phyloP scores from a whole-genome alignment of 2,888 invertebrate species.

The Brachypalpus laphriformis region DNA sequence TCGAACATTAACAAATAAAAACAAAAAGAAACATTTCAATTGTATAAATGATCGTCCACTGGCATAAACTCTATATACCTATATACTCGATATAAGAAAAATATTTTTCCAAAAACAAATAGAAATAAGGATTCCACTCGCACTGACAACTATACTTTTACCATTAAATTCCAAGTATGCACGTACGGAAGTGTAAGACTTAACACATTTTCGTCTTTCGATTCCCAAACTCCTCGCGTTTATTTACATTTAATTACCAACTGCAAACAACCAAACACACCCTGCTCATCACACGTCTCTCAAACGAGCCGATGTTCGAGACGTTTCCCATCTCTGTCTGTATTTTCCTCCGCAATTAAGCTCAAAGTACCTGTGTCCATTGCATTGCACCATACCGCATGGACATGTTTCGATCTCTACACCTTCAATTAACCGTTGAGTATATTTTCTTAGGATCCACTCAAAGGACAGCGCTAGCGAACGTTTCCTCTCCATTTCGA shows the following conservation, averaged over 20 bases:
- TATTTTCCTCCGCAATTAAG: conserved; percentile 13
- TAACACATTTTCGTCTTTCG: conserved; percentile 47
- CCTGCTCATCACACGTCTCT: neutral
- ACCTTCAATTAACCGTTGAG: conserved; percentile 62
- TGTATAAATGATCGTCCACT: too few relatives aligned
- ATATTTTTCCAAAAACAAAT: neutral
- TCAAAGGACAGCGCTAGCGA: conserved; percentile 56
- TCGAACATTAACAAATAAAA: too few relatives aligned
- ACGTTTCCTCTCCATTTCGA: conserved; percentile 9
- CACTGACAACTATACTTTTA: neutral
- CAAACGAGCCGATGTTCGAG: conserved; percentile 21
- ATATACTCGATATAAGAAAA: neutral
- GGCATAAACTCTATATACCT: too few relatives aligned
- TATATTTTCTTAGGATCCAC: conserved; percentile 59
- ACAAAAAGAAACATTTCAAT: too few relatives aligned
- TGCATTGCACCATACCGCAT: neutral
- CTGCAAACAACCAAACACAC: conserved; percentile 24
- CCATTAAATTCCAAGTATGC: neutral
- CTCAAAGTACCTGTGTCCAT: conserved; percentile 26
- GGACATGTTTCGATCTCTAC: conserved; percentile 55
- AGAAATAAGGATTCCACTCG: neutral
- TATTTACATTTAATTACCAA: conserved; percentile 63
- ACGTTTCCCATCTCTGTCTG: neutral
- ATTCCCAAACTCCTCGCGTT: conserved; percentile 2
- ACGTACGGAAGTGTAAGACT: conserved; percentile 61